Evolutionary conservation across 2,113 vertebrate genomes (phyloP).

Genomic region (Scomber scombrus): DNA sequence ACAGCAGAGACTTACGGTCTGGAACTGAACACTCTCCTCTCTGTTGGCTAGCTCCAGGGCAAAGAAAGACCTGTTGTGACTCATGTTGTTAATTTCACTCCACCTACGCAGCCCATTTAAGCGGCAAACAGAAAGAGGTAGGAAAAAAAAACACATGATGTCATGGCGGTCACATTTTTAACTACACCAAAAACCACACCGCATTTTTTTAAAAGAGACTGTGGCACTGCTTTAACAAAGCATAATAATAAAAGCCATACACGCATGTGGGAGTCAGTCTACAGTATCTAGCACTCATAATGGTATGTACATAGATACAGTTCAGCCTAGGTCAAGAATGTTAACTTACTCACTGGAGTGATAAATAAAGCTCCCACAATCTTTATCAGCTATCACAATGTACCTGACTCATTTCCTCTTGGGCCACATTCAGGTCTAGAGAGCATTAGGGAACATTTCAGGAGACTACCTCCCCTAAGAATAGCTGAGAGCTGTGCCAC

Average conservation of each 20-base stretch:
- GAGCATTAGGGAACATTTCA: constrained; percentile 13
- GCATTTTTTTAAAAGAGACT: constrained; percentile 19
- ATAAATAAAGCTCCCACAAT: constrained; percentile 23
- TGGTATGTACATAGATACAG: constrained; percentile 4
- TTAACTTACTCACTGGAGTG: constrained; percentile 6
- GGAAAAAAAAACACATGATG: constrained; percentile 50
- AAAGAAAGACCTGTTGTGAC: constrained; percentile 98
- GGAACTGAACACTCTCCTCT: constrained; percentile 98
- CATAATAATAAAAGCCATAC: neutral
- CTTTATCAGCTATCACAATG: constrained; percentile 18
- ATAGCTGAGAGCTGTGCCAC: constrained; percentile 20
- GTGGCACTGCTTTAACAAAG: constrained; percentile 8
- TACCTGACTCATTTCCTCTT: constrained; percentile 49
- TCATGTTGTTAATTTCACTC: constrained; percentile 98
- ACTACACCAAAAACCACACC: constrained; percentile 16
- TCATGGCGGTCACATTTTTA: constrained; percentile 33
- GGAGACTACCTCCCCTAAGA: constrained; percentile 23
- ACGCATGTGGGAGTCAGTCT: neutral
- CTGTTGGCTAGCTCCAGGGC: constrained; percentile 93
- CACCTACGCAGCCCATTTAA: constrained; percentile 87
- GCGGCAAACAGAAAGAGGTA: constrained; percentile 18
- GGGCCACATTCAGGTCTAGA: constrained; percentile 16
- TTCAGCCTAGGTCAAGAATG: constrained; percentile 20
- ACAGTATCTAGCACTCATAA: constrained; percentile 4
- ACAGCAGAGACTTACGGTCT: constrained; percentile 90